Evolutionary conservation across 2,888 invertebrate species (phyloP), one percentile per base, ranked within the genome.

Genomic region (Trichogramma dendrolimi): DNA sequence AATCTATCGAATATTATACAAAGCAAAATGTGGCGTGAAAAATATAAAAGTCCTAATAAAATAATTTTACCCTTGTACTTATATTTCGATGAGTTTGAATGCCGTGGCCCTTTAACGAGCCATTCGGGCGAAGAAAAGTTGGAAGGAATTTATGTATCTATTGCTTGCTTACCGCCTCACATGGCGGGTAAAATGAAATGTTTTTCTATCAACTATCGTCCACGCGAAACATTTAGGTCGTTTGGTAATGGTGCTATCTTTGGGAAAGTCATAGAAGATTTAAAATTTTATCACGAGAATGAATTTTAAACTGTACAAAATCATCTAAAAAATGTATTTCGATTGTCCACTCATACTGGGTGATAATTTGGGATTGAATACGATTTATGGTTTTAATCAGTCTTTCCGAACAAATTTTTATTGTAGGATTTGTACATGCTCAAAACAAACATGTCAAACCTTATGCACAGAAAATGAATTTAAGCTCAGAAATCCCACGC

Each of bases 41-140:
- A 63, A 50, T 66, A 66, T 8, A 43, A n/a, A 10, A 14, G 40
- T 38, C 4, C 6, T 4, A 48, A 62, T 41, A 50, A 56, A 54
- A 11, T 6, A 6, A 27, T 54, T 27, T 53, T 52, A 7, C 63
- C 63, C 2, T n/a, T 61, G 1, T 59, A 42, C 14, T 41, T 59
- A 39, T 61, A 56, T 58, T 66, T 60, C 38, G 60, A 66, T 38
- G 61, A 60, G 42, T 65, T 66, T 54, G 58, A 66, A 52, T 49
- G 44, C 7, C 11, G 62, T 38, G 59, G 62, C 52, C n/a, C 51
- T 1, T 8, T 62, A 27, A 51, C 55, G 43, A 66, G 60, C 41
- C 65, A 66, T 49, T 50, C 54, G 5, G 66, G 62, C 8, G 53
- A 66, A 58, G 53, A 60, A 51, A 66, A 66, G 54, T 44, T 66